phyloP scores from a whole-genome alignment of 1,140 invertebrate species.

The Coenobita brevimanus region DNA sequence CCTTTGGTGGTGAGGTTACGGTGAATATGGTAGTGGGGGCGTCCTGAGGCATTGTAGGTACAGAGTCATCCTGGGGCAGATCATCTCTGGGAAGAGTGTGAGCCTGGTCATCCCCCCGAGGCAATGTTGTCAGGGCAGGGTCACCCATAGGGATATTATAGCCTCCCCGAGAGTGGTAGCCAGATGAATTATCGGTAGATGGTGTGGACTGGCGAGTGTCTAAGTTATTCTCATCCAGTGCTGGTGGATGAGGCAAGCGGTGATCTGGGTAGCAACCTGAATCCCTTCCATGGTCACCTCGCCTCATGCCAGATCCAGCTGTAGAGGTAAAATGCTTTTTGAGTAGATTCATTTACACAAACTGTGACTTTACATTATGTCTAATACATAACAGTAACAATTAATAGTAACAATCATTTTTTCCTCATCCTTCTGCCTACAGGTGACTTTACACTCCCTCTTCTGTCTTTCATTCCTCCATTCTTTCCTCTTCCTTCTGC shows the following conservation, averaged over 20 bases:
- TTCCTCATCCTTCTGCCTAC: too few relatives aligned
- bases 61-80: constrained; percentile 24
- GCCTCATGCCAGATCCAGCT: constrained; percentile 25
- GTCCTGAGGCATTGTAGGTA: constrained; percentile 32
- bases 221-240: constrained; percentile 53
- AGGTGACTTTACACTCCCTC: too few relatives aligned
- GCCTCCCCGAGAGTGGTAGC: constrained; percentile 49
- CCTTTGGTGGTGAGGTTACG: background rate
- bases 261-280: constrained; percentile 57
- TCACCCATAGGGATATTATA: constrained; percentile 57
- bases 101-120: too few relatives aligned
- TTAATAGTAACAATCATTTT: too few relatives aligned
- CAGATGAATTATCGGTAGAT: constrained; percentile 54
- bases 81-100: constrained; percentile 26
- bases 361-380: too few relatives aligned
- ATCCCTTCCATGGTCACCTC: constrained; percentile 58
- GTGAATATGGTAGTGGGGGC: constrained; percentile 24
- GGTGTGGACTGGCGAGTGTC: constrained; percentile 57
- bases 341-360: too few relatives aligned
- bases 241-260: constrained; percentile 17
- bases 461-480: too few relatives aligned
- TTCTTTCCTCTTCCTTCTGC: too few relatives aligned
- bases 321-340: too few relatives aligned
- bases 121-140: constrained; percentile 14
- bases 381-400: too few relatives aligned